Base-by-base conservation (phyloP, 2,797 vertebrate species). In the Brotogeris chrysoptera region DNA sequence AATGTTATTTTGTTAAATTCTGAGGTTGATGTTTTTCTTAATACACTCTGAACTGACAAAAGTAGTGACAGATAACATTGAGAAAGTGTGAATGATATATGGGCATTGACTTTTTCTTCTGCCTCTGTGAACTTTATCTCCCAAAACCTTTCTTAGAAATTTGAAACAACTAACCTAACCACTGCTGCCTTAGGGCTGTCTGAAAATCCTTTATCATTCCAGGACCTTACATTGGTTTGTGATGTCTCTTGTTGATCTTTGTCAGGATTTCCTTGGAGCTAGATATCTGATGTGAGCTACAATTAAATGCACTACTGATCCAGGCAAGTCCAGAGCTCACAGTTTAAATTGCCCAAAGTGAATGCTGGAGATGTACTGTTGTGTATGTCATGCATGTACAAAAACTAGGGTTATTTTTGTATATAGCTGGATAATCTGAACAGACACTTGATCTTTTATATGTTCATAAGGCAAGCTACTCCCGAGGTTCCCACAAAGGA, bases 361-460 rank as follows among this genome's bases (percentile, higher is more conserved):
- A 59, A 28, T 15, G 7, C 44, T 27, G 16, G 14, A 17, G 4
- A 6, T 6, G 11, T 60, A 27, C 5, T 34, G 25, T 50, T 0
- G 0, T 28, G 4, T 38, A 27, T 21, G 17, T 6, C 11, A 47
- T 72, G 53, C 3, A 2, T 8, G 3, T 64, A 14, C 71, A 57
- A 24, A 57, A 34, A 23, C 17, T 18, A 36, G 9, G 28, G 41
- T 41, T 73, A 25, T 9, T 47, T 57, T 34, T 81, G n/a, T 13
- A 13, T 11, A 2, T 10, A n/a, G 12, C 14, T 85, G 24, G 30
- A 15, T 36, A 43, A 16, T 32, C n/a, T 66, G 63, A 38, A 73
- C 20, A 66, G n/a, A 24, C 15, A 61, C 14, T 18, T 53, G 7
- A 7, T 39, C 19, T 61, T 52, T 64, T 57, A 2, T 43, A 30